Conservation (phyloP, 2,797 vertebrate species). For the Falco peregrinus region DNA sequence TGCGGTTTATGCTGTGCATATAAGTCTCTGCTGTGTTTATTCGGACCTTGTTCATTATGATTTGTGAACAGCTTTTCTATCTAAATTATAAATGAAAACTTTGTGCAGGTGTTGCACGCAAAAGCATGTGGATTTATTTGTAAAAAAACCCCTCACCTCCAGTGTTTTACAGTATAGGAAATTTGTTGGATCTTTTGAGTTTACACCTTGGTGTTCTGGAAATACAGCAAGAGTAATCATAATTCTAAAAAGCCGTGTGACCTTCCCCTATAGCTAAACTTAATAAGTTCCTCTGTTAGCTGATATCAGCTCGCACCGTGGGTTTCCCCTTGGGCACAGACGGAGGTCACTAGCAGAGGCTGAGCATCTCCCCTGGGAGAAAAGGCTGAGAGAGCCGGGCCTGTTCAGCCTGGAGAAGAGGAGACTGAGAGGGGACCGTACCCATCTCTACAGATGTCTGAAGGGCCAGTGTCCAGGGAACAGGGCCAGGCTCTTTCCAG, state of each 20-base stretch:
- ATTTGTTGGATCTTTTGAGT: slow-evolving; percentile 64
- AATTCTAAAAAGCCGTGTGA: background rate
- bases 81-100: background rate
- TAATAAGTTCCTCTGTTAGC: background rate
- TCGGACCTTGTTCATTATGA: background rate
- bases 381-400: no score
- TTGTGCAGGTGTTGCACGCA: background rate
- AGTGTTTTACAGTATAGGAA: slow-evolving; percentile 52
- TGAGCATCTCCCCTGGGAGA: background rate
- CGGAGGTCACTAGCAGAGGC: background rate
- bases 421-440: no score
- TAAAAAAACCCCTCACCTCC: background rate
- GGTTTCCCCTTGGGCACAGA: background rate
- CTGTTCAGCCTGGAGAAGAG: no score
- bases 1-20: background rate
- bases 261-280: background rate
- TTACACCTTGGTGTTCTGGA: slow-evolving; percentile 57
- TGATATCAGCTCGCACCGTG: background rate
- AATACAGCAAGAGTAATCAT: background rate
- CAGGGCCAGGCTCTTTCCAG: no score
- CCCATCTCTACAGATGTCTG: no score
- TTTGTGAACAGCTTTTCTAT: background rate
- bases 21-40: background rate
- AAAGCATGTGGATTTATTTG: background rate
- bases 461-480: no score